Evolutionary conservation across 2,113 vertebrate species (phyloP), one percentile per base, ranked within the genome.

Genomic region (Erinaceus europaeus): DNA sequence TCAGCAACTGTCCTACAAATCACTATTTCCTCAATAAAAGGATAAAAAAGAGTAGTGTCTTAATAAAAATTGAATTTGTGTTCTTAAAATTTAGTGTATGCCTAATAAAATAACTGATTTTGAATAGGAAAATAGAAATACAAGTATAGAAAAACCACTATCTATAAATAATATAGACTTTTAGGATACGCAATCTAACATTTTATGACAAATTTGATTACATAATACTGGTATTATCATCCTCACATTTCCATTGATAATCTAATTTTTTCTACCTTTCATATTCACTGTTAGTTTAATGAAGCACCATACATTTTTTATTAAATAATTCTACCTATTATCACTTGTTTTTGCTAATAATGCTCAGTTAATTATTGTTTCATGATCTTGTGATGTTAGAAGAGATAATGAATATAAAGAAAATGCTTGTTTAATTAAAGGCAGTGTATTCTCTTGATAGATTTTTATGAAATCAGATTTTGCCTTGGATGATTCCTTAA

Each of bases 381-480:
- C 65, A 62, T 87, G 27, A 8, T 72, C 32, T 89, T 90, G 46
- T 9, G 25, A 46, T 91, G 27, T 72, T 87, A 71, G 62, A 93
- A 87, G 25, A 29, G 27, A 48, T 84, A 88, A 68, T 59, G 9
- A 3, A 68, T 86, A 10, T 69, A 88, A 82, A 77, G 57, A 93
- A 93, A 85, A 84, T 90, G 50, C 68, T 87, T 82, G 57, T 46
- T 68, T 50, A 90, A 91, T 82, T n/a, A 12, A 67, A 61, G 92
- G 82, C 71, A 73, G 95, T 96, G 52, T 81, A 92, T 96, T 69
- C 95, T 94, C 83, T 92, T 94, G 83, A 53, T 97, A 99, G 99
- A 99, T 99, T 97, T 99, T 99, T 97, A 98, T 99, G 98, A 99
- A 98, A 97, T 98, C 99, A 27, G 99, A 99, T 92, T 99, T 99